Evolutionary conservation across 1,140 invertebrate genomes (phyloP).

Genomic region (Lepidurus apus): DNA sequence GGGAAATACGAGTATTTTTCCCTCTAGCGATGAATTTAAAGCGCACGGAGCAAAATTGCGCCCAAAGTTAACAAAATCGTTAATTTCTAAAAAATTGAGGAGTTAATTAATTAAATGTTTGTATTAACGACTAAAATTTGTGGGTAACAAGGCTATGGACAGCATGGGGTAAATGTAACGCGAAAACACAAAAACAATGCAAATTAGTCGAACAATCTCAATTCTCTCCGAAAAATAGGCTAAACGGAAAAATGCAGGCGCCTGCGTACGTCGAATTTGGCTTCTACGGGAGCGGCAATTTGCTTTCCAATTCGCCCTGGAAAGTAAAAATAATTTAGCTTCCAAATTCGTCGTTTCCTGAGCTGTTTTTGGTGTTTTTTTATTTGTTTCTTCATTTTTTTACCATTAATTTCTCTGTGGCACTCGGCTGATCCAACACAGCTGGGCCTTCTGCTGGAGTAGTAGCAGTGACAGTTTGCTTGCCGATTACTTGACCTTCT

Average conservation of each 20-base stretch:
- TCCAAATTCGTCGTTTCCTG: neutral
- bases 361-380: neutral
- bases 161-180: neutral
- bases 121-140: neutral
- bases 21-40: no score
- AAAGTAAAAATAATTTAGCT: neutral
- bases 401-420: conserved; percentile 2
- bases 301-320: conserved; percentile 8
- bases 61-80: no score
- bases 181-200: neutral
- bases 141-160: neutral
- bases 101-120: neutral
- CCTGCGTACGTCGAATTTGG: neutral
- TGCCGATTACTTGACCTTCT: neutral
- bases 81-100: neutral
- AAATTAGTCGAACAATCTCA: neutral
- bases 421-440: neutral
- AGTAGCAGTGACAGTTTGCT: neutral
- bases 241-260: neutral
- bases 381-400: neutral
- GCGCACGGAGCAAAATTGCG: no score
- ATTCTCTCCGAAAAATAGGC: neutral
- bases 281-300: neutral
- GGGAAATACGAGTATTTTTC: no score
- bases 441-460: neutral